Conservation (phyloP, 2,888 invertebrate species). For the Aporophyla nigra region DNA sequence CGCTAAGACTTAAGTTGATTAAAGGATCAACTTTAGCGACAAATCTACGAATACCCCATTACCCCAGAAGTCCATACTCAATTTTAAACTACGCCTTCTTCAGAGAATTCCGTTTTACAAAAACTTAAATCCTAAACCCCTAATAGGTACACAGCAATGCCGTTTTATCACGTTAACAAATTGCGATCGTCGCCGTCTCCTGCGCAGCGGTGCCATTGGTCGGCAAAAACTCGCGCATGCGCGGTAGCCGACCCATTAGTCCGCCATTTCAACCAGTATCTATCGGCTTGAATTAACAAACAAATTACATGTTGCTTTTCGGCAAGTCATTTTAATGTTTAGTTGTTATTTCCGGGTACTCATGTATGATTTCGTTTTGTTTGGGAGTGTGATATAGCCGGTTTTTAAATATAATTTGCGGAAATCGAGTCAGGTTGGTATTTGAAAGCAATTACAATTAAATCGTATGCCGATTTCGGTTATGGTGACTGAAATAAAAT, state of each 20-base stretch:
- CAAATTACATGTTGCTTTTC: slow-evolving; percentile 55
- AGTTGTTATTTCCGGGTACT: slow-evolving; percentile 32
- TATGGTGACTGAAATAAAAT: neutral
- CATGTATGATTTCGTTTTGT: slow-evolving; percentile 5
- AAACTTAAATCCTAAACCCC: slow-evolving; percentile 48
- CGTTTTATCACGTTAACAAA: slow-evolving; percentile 71
- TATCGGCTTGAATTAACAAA: slow-evolving; percentile 63
- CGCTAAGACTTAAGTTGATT: neutral
- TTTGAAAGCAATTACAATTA: neutral
- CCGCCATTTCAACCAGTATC: slow-evolving; percentile 58
- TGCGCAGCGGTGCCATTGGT: slow-evolving; percentile 65
- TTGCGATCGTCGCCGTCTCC: slow-evolving; percentile 65
- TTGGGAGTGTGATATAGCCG: neutral
- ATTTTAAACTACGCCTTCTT: slow-evolving; percentile 28
- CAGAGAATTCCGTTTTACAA: slow-evolving; percentile 49
- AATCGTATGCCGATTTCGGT: neutral
- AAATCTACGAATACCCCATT: slow-evolving; percentile 16
- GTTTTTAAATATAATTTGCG: neutral
- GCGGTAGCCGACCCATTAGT: slow-evolving; percentile 68
- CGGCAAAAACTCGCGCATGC: slow-evolving; percentile 69
- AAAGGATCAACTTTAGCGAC: neutral
- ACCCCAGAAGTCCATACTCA: slow-evolving; percentile 15
- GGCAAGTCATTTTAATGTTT: slow-evolving; percentile 43
- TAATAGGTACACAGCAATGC: slow-evolving; percentile 65
- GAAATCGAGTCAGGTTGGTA: neutral